phyloP scores from a whole-genome alignment of 2,113 vertebrate species.

The Phodopus roborovskii region DNA sequence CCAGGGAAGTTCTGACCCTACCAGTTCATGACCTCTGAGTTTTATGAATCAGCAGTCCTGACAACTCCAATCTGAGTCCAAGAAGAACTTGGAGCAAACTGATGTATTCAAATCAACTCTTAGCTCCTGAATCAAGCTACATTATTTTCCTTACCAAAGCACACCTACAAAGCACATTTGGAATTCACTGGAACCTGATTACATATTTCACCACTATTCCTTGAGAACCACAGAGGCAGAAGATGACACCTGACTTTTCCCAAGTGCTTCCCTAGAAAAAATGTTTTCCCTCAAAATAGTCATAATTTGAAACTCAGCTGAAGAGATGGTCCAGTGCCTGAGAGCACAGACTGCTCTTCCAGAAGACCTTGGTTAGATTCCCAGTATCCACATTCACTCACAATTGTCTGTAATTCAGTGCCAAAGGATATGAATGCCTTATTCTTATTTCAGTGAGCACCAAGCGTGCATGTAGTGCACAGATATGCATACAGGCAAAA shows the following conservation, averaged over 20 bases:
- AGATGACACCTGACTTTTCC: not conserved
- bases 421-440: not conserved
- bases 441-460: not conserved
- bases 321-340: not conserved
- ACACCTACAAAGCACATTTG: constrained; percentile 23
- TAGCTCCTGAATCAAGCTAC: not conserved
- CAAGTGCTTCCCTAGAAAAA: not conserved
- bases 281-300: not conserved
- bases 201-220: constrained; percentile 1
- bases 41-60: constrained; percentile 4
- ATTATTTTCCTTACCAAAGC: not conserved
- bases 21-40: not conserved
- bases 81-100: not conserved
- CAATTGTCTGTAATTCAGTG: not conserved
- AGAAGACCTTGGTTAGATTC: not conserved
- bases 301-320: not conserved
- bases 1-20: not conserved
- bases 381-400: no score
- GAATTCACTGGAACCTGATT: constrained; percentile 21
- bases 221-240: constrained; percentile 9
- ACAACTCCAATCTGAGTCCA: not conserved
- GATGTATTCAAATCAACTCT: not conserved
- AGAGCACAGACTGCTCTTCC: not conserved
- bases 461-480: not conserved
- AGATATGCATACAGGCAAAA: not conserved